Conservation (phyloP, 2,888 invertebrate genomes). For the Stenolophus ochropezus region DNA sequence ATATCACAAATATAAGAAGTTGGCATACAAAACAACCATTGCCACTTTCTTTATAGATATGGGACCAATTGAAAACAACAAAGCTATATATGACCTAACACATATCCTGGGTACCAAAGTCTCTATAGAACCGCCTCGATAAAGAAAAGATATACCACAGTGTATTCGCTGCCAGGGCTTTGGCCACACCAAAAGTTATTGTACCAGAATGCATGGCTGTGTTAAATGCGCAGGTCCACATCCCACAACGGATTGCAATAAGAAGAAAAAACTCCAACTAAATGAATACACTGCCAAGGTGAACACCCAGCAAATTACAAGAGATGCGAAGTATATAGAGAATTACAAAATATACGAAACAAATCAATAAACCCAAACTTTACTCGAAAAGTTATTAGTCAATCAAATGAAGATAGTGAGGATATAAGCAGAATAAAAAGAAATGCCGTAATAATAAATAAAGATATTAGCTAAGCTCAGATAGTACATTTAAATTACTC, state of each 20-base stretch:
- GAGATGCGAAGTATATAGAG: no score
- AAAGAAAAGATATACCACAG: no score
- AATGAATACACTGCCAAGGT: not conserved
- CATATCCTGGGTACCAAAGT: not conserved
- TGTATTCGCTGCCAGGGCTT: not conserved
- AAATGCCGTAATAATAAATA: not conserved
- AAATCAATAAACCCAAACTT: no score
- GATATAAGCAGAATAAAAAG: not conserved
- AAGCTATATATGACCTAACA: not conserved
- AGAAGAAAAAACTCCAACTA: not conserved
- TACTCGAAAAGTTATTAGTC: no score
- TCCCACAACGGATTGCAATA: not conserved
- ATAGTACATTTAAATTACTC: not conserved
- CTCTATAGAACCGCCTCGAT: not conserved
- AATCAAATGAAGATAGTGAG: no score
- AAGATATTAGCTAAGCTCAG: not conserved
- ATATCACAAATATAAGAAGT: no score
- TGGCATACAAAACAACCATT: not conserved
- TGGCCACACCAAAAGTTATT: not conserved
- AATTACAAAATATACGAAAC: no score
- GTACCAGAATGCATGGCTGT: not conserved
- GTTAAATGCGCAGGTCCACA: not conserved
- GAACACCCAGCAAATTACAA: not conserved
- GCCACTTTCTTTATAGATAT: not conserved
- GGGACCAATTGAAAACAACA: not conserved